Evolutionary conservation across 2,888 invertebrate species (phyloP), one percentile per base, ranked within the genome.

Genomic region (Beris morrisii): DNA sequence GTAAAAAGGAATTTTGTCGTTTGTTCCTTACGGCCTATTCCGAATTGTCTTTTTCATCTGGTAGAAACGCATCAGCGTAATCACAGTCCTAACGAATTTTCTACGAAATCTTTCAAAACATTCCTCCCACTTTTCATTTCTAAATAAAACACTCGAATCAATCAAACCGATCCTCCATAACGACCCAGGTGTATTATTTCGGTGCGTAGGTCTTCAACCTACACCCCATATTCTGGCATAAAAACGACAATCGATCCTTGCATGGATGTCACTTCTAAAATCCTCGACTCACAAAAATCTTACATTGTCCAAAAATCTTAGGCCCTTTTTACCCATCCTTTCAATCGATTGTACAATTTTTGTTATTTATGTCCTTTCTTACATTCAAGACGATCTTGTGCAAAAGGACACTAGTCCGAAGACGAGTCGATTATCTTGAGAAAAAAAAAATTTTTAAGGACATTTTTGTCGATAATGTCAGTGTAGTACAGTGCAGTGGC

Each of bases 101-200:
- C 22, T 22, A 22, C 22, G 22, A 22, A 22, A 22, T 30, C 61
- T 52, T 38, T 61, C 61, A 50, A 50, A 61, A 61, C 52, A 61
- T 31, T 50, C 28, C 61, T 38, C 61, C 61, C 61, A 61, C 38
- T n/a, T 61, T 32, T 6, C 12, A 38, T n/a, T 12, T 38, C 15
- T 61, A 38, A 52, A 52, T 52, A 52, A 61, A 22, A 38, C 61
- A 50, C 61, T 61, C 50, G 52, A 50, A 61, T 61, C 61, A 61
- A 61, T 61, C 61, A 61, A 15, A 50, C 50, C 2, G 52, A 32
- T 48, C 44, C 31, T 13, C 58, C 46, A 31, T 59, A 31, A 56
- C 22, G 30, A 7, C 31, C 58, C 58, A 59, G 58, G 58, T 59
- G 58, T 31, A 6, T 12, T 59, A 15, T 31, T 12, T 11, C 11